Percentiles rank a stretch among this genome's conserved stretches.
Conservation (phyloP, 2,888 invertebrate genomes). For the Drosophila anomelani region DNA sequence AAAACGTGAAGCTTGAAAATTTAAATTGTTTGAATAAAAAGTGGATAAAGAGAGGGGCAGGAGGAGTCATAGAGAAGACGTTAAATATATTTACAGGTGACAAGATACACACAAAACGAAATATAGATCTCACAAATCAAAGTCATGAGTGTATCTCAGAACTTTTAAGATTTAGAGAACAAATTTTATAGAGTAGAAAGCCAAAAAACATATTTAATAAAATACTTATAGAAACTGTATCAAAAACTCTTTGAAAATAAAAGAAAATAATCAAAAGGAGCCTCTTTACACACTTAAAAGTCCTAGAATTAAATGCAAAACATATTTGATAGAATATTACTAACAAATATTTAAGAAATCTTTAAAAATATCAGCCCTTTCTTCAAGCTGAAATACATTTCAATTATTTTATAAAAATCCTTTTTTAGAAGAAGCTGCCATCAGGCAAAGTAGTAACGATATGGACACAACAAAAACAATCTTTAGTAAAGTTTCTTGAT, state of each 20-base stretch:
- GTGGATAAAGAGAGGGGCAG: background rate
- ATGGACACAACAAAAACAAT: background rate
- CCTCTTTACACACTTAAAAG: no score
- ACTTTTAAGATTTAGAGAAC: background rate
- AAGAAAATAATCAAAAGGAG: no score
- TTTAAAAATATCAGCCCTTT: background rate
- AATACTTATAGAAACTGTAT: background rate
- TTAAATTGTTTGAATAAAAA: slow-evolving; percentile 1
- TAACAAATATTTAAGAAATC: background rate
- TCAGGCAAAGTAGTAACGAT: background rate
- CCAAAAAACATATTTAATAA: background rate
- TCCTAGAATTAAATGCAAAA: background rate
- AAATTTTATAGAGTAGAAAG: no score
- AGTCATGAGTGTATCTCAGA: background rate
- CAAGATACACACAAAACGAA: background rate
- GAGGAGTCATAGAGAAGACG: background rate
- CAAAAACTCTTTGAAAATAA: no score
- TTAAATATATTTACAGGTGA: background rate
- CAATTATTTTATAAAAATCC: background rate
- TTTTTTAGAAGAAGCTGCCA: background rate
- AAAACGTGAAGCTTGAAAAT: slow-evolving; percentile 17
- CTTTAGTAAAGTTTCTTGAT: slow-evolving; percentile 22
- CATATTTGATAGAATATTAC: background rate
- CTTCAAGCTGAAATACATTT: background rate
- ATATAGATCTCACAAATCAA: no score